Percentiles rank a stretch among this genome's conserved stretches.
Evolutionary conservation across 2,113 vertebrate genomes (phyloP).

Genomic region (Tragelaphus imberbis): DNA sequence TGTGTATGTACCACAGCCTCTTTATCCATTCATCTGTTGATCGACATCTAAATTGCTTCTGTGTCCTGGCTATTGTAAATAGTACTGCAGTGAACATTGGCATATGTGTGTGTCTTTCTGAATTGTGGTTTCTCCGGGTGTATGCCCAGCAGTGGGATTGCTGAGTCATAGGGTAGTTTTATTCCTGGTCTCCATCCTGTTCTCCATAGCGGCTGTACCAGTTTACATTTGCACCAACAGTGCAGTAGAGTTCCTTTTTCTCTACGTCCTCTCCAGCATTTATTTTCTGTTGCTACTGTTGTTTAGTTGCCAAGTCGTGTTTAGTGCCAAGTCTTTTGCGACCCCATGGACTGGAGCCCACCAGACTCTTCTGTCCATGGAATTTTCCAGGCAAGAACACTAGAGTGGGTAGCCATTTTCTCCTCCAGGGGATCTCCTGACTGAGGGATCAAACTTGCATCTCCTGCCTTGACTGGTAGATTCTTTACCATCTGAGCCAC

Average conservation of each 20-base stretch:
- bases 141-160: not conserved
- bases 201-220: not conserved
- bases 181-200: not conserved
- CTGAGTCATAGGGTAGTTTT: not conserved
- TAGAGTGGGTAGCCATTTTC: not conserved
- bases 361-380: not conserved
- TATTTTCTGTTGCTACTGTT: not conserved
- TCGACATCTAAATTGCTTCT: not conserved
- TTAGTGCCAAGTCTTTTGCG: not conserved
- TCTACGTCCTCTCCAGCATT: not conserved
- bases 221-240: not conserved
- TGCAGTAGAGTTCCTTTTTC: not conserved
- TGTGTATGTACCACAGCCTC: not conserved
- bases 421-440: not conserved
- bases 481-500: not conserved
- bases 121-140: not conserved
- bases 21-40: not conserved
- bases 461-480: not conserved
- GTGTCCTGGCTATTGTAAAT: not conserved
- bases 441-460: not conserved
- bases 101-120: not conserved
- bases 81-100: not conserved
- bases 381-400: not conserved
- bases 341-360: not conserved
- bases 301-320: not conserved